Conservation (phyloP, 2,888 invertebrate genomes). For the Morpho helenor region DNA sequence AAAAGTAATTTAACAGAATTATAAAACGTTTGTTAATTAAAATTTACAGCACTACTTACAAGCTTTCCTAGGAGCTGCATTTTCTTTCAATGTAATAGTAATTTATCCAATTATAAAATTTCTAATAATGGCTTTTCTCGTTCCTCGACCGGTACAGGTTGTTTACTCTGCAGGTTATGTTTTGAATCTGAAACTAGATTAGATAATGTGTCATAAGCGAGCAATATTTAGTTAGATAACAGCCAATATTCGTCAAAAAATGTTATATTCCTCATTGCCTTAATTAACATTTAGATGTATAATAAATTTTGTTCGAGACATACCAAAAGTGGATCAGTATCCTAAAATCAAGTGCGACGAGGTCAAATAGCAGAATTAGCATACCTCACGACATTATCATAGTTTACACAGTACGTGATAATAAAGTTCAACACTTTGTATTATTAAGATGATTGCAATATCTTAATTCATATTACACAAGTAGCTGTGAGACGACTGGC, state of each 20-base stretch:
- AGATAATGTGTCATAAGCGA: slow-evolving; percentile 49
- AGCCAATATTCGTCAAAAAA: slow-evolving; percentile 51
- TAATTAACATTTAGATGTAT: slow-evolving; percentile 68
- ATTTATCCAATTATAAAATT: slow-evolving; percentile 14
- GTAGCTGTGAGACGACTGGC: slow-evolving; percentile 54
- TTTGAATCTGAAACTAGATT: slow-evolving; percentile 67
- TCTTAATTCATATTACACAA: slow-evolving; percentile 32
- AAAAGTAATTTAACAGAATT: no score
- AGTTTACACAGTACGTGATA: slow-evolving; percentile 34
- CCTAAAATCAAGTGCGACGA: slow-evolving; percentile 63
- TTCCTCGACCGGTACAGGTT: slow-evolving; percentile 36
- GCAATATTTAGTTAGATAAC: slow-evolving; percentile 44
- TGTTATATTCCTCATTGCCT: slow-evolving; percentile 59
- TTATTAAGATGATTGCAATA: slow-evolving; percentile 30
- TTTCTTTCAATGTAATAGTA: slow-evolving; percentile 26
- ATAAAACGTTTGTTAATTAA: no score
- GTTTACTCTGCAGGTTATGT: slow-evolving; percentile 54
- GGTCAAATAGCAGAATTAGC: slow-evolving; percentile 60
- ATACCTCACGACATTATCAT: slow-evolving; percentile 52
- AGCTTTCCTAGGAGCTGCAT: slow-evolving; percentile 42
- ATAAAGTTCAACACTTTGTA: slow-evolving; percentile 43
- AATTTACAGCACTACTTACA: slow-evolving; percentile 40
- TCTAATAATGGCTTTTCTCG: slow-evolving; percentile 29
- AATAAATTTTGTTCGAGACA: slow-evolving; percentile 65
- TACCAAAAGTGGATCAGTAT: slow-evolving; percentile 68